A percentile compares a stretch with the other conserved stretches of the same genome.
Evolutionary conservation across 2,113 vertebrate genomes (phyloP).

Genomic region (Cynocephalus volans): DNA sequence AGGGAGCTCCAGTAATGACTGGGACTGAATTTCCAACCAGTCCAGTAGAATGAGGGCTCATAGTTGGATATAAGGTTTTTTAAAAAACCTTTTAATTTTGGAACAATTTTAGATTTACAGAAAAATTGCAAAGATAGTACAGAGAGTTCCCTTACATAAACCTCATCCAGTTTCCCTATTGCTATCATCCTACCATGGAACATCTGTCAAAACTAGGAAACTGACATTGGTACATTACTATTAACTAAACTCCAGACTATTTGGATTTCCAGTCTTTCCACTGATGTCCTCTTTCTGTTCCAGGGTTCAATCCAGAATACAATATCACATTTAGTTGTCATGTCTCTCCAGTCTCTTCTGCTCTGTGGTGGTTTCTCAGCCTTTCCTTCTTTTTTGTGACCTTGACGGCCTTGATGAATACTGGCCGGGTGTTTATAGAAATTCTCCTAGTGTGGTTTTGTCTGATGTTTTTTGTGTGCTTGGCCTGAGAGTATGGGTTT

Average conservation of each 20-base stretch:
- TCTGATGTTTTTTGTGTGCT: neutral
- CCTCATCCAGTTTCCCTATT: neutral
- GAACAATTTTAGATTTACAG: neutral
- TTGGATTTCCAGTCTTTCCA: neutral
- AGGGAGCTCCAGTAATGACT: neutral
- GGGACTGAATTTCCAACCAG: neutral
- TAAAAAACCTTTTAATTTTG: neutral
- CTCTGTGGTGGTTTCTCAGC: neutral
- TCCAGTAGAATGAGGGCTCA: neutral
- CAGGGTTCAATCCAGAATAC: neutral
- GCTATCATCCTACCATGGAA: neutral
- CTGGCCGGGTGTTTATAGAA: neutral
- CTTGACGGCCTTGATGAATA: neutral
- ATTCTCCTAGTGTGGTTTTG: neutral
- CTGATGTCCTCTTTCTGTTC: neutral
- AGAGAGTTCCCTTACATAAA: neutral
- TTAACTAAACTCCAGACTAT: neutral
- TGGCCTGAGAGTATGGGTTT: neutral
- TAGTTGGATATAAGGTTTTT: neutral
- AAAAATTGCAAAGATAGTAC: neutral
- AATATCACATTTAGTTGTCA: neutral
- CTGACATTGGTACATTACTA: neutral
- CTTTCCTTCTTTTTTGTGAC: neutral
- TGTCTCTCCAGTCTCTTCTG: neutral
- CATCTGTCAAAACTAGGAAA: conserved; percentile 5